Conservation (phyloP, 2,113 vertebrate genomes). For the Pavo muticus region DNA sequence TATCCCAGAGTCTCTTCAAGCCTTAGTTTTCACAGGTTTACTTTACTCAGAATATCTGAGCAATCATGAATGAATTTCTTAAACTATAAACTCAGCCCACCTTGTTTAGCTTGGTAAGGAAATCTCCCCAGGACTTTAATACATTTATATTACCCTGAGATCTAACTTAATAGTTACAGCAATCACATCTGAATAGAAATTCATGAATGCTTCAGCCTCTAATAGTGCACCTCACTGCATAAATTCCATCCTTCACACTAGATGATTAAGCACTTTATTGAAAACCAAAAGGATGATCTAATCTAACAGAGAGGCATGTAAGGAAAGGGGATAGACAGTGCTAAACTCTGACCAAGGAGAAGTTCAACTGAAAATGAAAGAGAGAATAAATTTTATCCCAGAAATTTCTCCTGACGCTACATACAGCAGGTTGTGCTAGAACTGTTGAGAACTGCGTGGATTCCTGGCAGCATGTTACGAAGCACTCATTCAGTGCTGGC, state of each 20-base stretch:
- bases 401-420: background rate
- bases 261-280: background rate
- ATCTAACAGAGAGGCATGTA: background rate
- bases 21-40: background rate
- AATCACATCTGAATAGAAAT: background rate
- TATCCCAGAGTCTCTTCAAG: background rate
- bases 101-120: background rate
- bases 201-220: background rate
- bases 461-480: background rate
- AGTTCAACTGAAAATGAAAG: background rate
- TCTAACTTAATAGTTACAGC: background rate
- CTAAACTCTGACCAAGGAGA: background rate
- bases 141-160: background rate
- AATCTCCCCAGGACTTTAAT: background rate
- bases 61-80: background rate
- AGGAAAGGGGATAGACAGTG: background rate
- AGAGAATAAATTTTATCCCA: background rate
- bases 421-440: background rate
- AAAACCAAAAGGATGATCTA: background rate
- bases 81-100: background rate
- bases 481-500: background rate
- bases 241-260: background rate
- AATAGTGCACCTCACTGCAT: background rate
- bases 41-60: background rate
- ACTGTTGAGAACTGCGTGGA: background rate